These are phyloP conservation scores for Geophilus truncorum DNA, from an alignment of 2,888 invertebrate genomes.

Conservation along the genomic window DNA sequence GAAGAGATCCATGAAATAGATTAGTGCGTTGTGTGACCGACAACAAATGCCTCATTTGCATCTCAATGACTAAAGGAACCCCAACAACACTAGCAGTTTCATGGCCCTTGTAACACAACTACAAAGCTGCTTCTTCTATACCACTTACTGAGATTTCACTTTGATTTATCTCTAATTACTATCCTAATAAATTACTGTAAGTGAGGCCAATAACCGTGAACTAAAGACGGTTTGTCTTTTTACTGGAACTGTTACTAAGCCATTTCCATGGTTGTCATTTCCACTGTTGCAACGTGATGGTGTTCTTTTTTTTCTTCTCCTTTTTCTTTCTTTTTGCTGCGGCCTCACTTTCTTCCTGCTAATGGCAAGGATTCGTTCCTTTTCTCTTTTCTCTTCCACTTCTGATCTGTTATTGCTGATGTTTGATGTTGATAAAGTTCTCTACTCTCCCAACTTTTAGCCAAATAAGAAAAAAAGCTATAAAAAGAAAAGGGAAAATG, in stretches of 20 bases:
- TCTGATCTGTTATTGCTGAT: constrained; percentile 20
- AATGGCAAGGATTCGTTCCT: constrained; percentile 27
- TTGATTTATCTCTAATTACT: constrained; percentile 19
- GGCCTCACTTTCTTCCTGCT: background rate
- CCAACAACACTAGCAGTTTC: background rate
- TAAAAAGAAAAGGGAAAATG: background rate
- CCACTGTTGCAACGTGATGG: background rate
- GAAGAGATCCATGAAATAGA: constrained; percentile 18
- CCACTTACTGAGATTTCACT: background rate
- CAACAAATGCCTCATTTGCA: constrained; percentile 18
- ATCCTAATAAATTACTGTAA: background rate
- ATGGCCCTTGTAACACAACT: background rate
- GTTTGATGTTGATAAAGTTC: constrained; percentile 21
- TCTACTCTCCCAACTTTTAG: background rate
- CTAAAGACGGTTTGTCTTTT: background rate
- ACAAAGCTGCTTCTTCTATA: background rate
- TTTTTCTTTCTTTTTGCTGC: background rate
- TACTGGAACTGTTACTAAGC: background rate
- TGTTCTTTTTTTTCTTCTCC: background rate
- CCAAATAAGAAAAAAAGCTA: background rate
- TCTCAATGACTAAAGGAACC: constrained; percentile 1
- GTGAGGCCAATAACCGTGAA: background rate
- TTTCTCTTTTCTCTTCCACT: background rate
- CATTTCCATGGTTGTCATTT: constrained; percentile 7
- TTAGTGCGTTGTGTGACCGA: constrained; percentile 22